Evolutionary conservation across 2,888 invertebrate species (phyloP).

Genomic region (Archips crataeganus): DNA sequence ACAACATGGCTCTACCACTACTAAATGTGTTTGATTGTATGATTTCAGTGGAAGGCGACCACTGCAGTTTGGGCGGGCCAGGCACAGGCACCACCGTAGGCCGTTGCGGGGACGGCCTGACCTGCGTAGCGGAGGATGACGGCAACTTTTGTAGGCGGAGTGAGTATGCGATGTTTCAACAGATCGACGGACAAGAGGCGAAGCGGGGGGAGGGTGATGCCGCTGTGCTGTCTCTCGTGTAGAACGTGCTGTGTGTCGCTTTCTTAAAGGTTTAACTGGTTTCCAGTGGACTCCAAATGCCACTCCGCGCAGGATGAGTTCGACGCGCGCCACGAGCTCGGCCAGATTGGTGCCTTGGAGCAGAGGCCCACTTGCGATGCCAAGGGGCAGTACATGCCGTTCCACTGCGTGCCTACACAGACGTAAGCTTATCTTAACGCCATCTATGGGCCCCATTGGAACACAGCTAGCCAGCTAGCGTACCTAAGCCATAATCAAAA

Average conservation of each 20-base stretch:
- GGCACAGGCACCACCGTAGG: conserved; percentile 82
- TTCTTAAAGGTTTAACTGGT: neutral
- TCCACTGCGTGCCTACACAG: conserved; percentile 88
- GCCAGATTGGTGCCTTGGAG: conserved; percentile 83
- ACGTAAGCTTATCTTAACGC: conserved; percentile 78
- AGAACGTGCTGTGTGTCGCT: no score
- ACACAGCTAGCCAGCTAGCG: no score
- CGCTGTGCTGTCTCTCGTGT: no score
- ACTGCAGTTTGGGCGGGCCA: conserved; percentile 82
- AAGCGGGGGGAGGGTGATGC: no score
- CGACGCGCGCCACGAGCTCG: conserved; percentile 75
- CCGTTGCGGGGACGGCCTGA: conserved; percentile 87
- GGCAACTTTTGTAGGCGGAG: conserved; percentile 78
- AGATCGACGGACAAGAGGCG: no score
- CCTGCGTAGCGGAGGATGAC: conserved; percentile 66
- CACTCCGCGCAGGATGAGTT: conserved; percentile 77
- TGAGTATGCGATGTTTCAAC: no score
- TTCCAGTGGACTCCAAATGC: conserved; percentile 71
- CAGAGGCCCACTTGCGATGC: conserved; percentile 87
- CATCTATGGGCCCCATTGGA: neutral
- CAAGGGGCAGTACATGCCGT: conserved; percentile 85
- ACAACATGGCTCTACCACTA: no score
- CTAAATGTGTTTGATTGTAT: no score
- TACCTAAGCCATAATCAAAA: no score
- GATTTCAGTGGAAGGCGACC: conserved; percentile 76